Base-by-base conservation (phyloP, 2,113 vertebrate genomes). In the Shinisaurus crocodilurus region DNA sequence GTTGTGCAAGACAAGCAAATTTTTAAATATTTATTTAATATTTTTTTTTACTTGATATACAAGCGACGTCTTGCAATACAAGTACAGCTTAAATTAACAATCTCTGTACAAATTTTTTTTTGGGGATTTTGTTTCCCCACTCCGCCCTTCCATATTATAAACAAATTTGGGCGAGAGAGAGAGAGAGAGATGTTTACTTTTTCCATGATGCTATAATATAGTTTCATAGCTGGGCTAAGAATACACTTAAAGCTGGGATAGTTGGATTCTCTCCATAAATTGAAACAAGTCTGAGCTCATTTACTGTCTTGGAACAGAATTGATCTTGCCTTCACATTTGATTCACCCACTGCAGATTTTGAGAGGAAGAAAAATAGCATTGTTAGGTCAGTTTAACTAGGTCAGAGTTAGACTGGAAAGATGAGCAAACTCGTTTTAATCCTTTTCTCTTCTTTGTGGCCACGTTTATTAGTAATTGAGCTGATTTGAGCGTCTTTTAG, bases 321-420 rank as follows among this genome's bases (percentile, higher is more conserved):
- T 97, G 97, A 98, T 97, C 96, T 96, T 90, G 90, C 96, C 94
- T 97, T 97, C 96, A 94, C 96, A 90, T 98, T 96, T 96, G 96
- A 97, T 97, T 97, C 96, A 94, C 92, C 88, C 77, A 76, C 86
- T 89, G 92, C 94, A 92, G 94, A 67, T 91, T 94, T 89, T 76
- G 95, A 96, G 90, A 96, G 92, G 94, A 96, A 96, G 94, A 95
- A 95, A 96, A 97, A 96, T 96, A 88, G 94, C 91, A 57, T 88
- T 91, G 93, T 92, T 95, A 88, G 87, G 89, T 91, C 54, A 70
- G 69, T 85, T 89, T 93, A 96, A 96, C 90, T 77, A 80, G 95
- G 91, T 91, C 85, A 81, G 85, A 87, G 92, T 70, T 92, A 88
- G 85, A 43, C 74, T 32, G 72, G 9, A 57, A 85, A 87, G 86